Base-by-base conservation (phyloP, 2,797 vertebrate genomes). In the Taenioides sp. region DNA sequence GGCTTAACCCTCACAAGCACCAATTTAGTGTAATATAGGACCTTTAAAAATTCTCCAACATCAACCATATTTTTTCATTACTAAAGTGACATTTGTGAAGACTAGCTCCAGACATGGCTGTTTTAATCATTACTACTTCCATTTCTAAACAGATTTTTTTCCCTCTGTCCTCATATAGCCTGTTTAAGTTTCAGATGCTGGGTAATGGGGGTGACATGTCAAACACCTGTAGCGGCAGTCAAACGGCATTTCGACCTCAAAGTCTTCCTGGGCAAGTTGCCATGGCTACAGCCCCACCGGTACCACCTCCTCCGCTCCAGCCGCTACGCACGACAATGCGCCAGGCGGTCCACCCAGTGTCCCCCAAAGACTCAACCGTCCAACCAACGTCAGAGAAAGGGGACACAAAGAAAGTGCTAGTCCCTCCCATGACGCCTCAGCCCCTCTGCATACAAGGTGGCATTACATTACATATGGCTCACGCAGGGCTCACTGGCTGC, bases 361-460 rank as follows among this genome's bases (percentile, higher is more conserved):
- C 79, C 70, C 68, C 61, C 14, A 14, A 57, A 14, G 18, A 75
- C 65, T 79, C 82, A 69, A 75, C 71, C 81, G 69, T 78, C 77
- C 34, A 81, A 31, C 18, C 47, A 14, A 25, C 47, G 16, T 52
- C 85, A 63, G 79, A 82, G 80, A 88, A 54, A 68, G 86, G 69
- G 80, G 87, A 88, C 84, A 85, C 89, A 91, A 92, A 92, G 89
- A 92, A 85, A 91, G 90, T 85, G 74, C 87, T 91, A 67, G 82
- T 92, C 85, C 86, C 84, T 3, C 92, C 92, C 70, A 85, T 93
- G 86, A 92, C 80, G 71, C 92, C 92, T 71, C 90, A 82, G 75
- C 89, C 92, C 5, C 84, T 93, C 75, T 79, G 81, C 79, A 84
- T 93, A 84, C 85, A 89, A 93, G 94, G 94, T 94, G 86, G 71